Base-by-base conservation (phyloP, 2,888 invertebrate species). In the Diaperis boleti region DNA sequence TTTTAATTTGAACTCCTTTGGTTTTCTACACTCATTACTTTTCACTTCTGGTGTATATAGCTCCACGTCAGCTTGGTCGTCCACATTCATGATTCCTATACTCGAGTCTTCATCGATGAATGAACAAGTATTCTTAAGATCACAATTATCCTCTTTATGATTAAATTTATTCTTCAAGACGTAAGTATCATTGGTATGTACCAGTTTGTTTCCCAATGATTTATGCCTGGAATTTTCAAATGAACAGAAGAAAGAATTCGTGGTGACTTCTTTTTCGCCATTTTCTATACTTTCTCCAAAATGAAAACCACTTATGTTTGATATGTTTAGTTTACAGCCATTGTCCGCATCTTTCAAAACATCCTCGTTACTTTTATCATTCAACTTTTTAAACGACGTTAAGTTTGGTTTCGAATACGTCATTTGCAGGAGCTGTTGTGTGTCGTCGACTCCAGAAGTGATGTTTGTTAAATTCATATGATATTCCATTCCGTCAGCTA, bases 401-500 rank as follows among this genome's bases (percentile, higher is more conserved):
- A 4, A 20, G 18, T 45, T 15, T 3, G 37, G 5, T 49, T 59
- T 47, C 2, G 44, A n/a, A 15, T 39, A 45, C 8, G 44, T 45
- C 3, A 31, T 45, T 5, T 59, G 20, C 7, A 47, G 13, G 8
- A 59, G 11, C 4, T 59, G 59, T 17, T 59, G 39, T 14, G 59
- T 59, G 14, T 49, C 39, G 39, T 59, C 59, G 2, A 47, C 6
- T 3, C 47, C 37, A 2, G 49, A 39, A 39, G 39, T 59, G 11
- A 56, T 17, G 14, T 55, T 55, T 1, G 31, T 55, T 8, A 55
- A 31, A 17, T 56, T 56, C 5, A 56, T 45, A 11, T 57, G 35
- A 10, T n/a, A 54, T n/a, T n/a, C n/a, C n/a, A n/a, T n/a, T n/a
- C n/a, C n/a, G n/a, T n/a, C n/a, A n/a, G n/a, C n/a, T n/a, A n/a